These are phyloP conservation scores for Drosophila diplacantha DNA, from an alignment of 2,888 invertebrate genomes.

Conservation along the genomic window DNA sequence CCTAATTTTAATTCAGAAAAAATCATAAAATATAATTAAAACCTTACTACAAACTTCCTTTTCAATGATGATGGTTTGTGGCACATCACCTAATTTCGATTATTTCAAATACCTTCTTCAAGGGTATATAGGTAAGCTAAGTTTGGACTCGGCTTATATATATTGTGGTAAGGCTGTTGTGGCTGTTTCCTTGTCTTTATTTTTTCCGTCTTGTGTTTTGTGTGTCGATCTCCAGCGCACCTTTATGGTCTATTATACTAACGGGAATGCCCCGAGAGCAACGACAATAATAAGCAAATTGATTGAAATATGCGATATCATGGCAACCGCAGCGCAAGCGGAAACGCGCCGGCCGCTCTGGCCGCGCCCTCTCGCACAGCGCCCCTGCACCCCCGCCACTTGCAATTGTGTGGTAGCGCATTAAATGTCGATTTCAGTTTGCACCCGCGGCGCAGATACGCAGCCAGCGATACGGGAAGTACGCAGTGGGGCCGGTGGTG, in stretches of 20 bases:
- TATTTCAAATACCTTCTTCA: slow-evolving; percentile 17
- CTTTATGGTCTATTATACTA: slow-evolving; percentile 71
- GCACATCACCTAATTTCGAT: too few species aligned
- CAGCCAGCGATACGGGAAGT: slow-evolving; percentile 56
- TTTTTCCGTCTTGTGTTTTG: slow-evolving; percentile 36
- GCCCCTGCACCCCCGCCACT: slow-evolving; percentile 5
- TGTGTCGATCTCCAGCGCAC: slow-evolving; percentile 56
- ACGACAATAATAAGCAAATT: slow-evolving; percentile 67
- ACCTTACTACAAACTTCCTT: too few species aligned
- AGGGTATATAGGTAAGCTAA: slow-evolving; percentile 16
- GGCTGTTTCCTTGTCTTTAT: slow-evolving; percentile 24
- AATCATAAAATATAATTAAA: not conserved
- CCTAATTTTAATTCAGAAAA: too few species aligned
- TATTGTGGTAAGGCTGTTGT: slow-evolving; percentile 24
- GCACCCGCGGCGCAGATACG: slow-evolving; percentile 67
- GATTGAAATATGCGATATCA: slow-evolving; percentile 73
- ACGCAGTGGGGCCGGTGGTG: slow-evolving; percentile 34
- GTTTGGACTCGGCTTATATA: slow-evolving; percentile 21
- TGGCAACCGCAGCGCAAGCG: slow-evolving; percentile 60
- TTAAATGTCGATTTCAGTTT: slow-evolving; percentile 73
- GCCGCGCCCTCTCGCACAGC: slow-evolving; percentile 3
- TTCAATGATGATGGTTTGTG: too few species aligned
- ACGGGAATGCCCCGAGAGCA: slow-evolving; percentile 69
- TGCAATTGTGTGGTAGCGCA: slow-evolving; percentile 64
- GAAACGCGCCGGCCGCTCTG: slow-evolving; percentile 51